Evolutionary conservation across 1,140 invertebrate species (phyloP).

Genomic region (Drosophila malerkotliana): DNA sequence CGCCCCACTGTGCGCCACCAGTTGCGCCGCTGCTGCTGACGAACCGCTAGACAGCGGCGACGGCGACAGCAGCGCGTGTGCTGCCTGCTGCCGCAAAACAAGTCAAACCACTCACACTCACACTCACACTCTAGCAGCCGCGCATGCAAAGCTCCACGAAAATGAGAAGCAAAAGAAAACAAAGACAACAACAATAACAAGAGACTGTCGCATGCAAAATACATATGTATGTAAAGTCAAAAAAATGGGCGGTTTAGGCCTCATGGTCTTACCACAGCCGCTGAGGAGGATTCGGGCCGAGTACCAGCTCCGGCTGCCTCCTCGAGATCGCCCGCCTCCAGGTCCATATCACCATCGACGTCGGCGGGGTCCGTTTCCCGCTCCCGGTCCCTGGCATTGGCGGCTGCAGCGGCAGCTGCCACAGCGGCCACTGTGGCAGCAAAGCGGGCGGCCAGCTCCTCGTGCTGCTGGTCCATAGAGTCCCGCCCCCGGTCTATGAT

Average conservation of each 20-base stretch:
- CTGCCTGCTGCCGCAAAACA: conserved; percentile 76
- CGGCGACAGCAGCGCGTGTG: conserved; percentile 59
- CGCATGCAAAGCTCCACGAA: conserved; percentile 39
- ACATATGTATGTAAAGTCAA: conserved; percentile 41
- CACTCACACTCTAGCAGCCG: conserved; percentile 54
- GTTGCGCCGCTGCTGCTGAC: conserved; percentile 62
- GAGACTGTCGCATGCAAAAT: conserved; percentile 41
- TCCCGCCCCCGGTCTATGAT: conserved; percentile 18
- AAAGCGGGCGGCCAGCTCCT: conserved; percentile 60
- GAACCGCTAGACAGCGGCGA: conserved; percentile 66
- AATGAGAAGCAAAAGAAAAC: conserved; percentile 14
- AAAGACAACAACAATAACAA: conserved; percentile 19
- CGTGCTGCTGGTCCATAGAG: conserved; percentile 37
- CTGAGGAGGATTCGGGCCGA: conserved; percentile 43
- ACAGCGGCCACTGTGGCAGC: conserved; percentile 71
- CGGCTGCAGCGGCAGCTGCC: conserved; percentile 62
- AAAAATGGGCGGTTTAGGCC: conserved; percentile 33
- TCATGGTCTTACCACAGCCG: conserved; percentile 68
- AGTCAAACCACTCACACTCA: conserved; percentile 78
- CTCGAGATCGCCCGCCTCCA: conserved; percentile 17
- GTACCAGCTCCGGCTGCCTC: conserved; percentile 20
- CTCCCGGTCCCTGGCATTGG: conserved; percentile 56
- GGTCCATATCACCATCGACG: conserved; percentile 30
- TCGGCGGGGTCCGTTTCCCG: conserved; percentile 39
- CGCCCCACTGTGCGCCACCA: conserved; percentile 67